Evolutionary conservation across 2,888 invertebrate species (phyloP).

Genomic region (Zaprionus obscuricornis): DNA sequence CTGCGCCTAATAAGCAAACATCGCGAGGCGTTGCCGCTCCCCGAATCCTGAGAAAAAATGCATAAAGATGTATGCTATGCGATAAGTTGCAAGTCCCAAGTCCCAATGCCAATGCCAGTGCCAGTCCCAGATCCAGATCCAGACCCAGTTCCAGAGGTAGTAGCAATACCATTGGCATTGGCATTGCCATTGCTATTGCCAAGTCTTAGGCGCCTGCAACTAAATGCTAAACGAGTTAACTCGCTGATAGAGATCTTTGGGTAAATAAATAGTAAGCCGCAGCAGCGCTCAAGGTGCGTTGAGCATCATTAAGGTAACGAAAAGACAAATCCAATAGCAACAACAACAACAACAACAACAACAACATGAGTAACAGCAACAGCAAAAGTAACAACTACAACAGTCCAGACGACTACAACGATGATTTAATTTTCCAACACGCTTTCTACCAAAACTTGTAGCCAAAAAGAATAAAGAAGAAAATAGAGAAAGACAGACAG

Average conservation of each 20-base stretch:
- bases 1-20: conserved; percentile 69
- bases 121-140: conserved; percentile 32
- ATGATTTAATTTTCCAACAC: conserved; percentile 79
- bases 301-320: conserved; percentile 64
- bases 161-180: conserved; percentile 25
- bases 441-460: conserved; percentile 62
- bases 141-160: not conserved
- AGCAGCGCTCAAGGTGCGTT: conserved; percentile 72
- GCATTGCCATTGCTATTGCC: no score
- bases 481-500: not conserved
- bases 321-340: conserved; percentile 26
- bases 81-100: conserved; percentile 53
- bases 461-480: conserved; percentile 29
- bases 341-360: conserved; percentile 22
- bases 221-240: conserved; percentile 81
- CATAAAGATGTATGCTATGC: conserved; percentile 63
- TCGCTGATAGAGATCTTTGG: conserved; percentile 80
- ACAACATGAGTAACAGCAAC: conserved; percentile 13
- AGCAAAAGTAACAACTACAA: conserved; percentile 18
- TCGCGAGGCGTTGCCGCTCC: conserved; percentile 55
- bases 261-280: conserved; percentile 65
- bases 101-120: not conserved
- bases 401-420: conserved; percentile 52
- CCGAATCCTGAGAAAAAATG: conserved; percentile 56
- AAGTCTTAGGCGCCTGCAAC: conserved; percentile 80